Conservation (phyloP, 2,797 vertebrate genomes). For the Pelodytes ibericus region DNA sequence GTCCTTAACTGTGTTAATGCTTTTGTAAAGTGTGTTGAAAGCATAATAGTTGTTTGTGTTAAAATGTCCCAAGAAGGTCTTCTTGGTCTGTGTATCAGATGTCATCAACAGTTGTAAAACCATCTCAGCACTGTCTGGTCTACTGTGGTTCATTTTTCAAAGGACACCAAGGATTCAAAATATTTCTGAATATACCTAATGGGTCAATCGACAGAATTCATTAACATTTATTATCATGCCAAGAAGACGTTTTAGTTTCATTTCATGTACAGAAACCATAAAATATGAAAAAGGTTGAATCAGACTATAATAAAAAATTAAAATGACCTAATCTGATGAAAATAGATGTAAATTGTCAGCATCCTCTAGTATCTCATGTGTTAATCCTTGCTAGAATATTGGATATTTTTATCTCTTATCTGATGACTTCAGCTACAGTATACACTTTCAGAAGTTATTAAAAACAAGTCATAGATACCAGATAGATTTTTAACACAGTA, state of each 20-base stretch:
- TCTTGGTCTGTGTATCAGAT: slow-evolving; percentile 19
- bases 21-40: slow-evolving; percentile 33
- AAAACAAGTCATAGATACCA: slow-evolving; percentile 73
- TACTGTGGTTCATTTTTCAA: slow-evolving; percentile 38
- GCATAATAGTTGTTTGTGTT: slow-evolving; percentile 20
- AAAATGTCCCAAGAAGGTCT: slow-evolving; percentile 25
- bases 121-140: neutral
- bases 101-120: slow-evolving; percentile 20
- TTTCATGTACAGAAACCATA: too few species aligned
- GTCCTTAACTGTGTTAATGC: neutral
- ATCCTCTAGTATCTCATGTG: slow-evolving; percentile 64
- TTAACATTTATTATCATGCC: neutral
- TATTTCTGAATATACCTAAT: neutral
- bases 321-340: slow-evolving; percentile 10
- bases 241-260: neutral
- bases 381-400: slow-evolving; percentile 68
- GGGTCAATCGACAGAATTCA: neutral
- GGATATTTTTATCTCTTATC: slow-evolving; percentile 92
- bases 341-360: slow-evolving; percentile 27
- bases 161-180: slow-evolving; percentile 7
- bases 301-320: neutral
- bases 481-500: slow-evolving; percentile 74
- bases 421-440: slow-evolving; percentile 83
- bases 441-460: slow-evolving; percentile 86
- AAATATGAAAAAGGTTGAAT: neutral